Percentiles rank a stretch among this genome's conserved stretches.
phyloP scores from a whole-genome alignment of 2,888 invertebrate species.

The Rhorus exstirpatorius region DNA sequence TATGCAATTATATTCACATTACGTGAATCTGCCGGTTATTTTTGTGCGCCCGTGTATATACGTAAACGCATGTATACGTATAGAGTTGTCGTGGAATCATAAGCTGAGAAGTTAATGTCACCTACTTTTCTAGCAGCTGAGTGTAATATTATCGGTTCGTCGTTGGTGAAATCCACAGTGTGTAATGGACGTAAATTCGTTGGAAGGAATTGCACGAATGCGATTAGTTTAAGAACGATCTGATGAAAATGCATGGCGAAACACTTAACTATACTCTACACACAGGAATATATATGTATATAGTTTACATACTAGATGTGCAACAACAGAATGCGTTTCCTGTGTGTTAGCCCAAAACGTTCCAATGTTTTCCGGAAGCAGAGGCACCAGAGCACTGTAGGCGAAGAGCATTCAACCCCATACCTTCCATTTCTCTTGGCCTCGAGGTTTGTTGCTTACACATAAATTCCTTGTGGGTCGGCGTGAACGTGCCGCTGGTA shows the following conservation, averaged over 20 bases:
- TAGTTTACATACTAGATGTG: not conserved
- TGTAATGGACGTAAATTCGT: slow-evolving; percentile 59
- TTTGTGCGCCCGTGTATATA: not conserved
- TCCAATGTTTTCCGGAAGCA: slow-evolving; percentile 63
- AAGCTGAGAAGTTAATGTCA: slow-evolving; percentile 32
- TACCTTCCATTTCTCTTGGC: slow-evolving; percentile 45
- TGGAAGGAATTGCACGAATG: slow-evolving; percentile 47
- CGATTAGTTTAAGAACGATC: slow-evolving; percentile 72
- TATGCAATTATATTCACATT: slow-evolving; percentile 61
- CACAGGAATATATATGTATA: not conserved
- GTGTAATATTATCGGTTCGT: slow-evolving; percentile 63
- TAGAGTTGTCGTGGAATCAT: slow-evolving; percentile 13
- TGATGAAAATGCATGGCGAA: slow-evolving; percentile 81
- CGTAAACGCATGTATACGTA: not conserved
- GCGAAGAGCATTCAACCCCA: slow-evolving; percentile 41
- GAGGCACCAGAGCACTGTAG: slow-evolving; percentile 27
- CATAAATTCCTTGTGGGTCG: slow-evolving; percentile 72
- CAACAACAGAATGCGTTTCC: slow-evolving; percentile 58
- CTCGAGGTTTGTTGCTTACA: slow-evolving; percentile 53
- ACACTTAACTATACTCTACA: slow-evolving; percentile 68
- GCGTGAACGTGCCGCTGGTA: slow-evolving; percentile 65
- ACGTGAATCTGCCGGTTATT: slow-evolving; percentile 25
- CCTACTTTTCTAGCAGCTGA: slow-evolving; percentile 39
- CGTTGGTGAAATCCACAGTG: slow-evolving; percentile 44
- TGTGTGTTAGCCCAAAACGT: slow-evolving; percentile 50